Conservation (phyloP, 2,888 invertebrate species). For the Byasa hedistus region DNA sequence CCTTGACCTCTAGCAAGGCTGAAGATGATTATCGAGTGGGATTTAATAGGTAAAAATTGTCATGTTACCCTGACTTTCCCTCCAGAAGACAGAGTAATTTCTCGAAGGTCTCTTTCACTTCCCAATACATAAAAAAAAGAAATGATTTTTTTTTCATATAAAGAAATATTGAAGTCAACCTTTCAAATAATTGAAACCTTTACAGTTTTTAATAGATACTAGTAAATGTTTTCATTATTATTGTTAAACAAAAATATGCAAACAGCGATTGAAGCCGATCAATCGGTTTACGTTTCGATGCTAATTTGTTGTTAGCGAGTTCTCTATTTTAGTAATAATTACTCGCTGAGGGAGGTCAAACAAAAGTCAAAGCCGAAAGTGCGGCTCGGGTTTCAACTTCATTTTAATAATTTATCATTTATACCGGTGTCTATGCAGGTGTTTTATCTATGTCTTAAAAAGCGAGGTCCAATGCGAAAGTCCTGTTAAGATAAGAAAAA, state of each 20-base stretch:
- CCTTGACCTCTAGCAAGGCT: too few species aligned
- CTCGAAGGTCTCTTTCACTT: too few species aligned
- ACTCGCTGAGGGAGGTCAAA: constrained; percentile 10
- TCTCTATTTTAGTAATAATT: constrained; percentile 8
- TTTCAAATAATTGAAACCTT: too few species aligned
- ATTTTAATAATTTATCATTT: background rate
- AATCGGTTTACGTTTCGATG: background rate
- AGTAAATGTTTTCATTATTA: background rate
- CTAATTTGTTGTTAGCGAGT: background rate
- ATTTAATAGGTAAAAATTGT: too few species aligned
- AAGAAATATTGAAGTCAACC: too few species aligned
- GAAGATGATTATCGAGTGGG: too few species aligned
- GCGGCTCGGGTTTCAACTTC: background rate
- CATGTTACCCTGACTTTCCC: too few species aligned
- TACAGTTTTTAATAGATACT: too few species aligned
- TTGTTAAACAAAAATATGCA: background rate
- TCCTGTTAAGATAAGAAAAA: too few species aligned
- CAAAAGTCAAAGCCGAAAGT: constrained; percentile 18
- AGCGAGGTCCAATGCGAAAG: background rate
- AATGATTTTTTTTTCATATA: too few species aligned
- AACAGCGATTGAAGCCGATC: background rate
- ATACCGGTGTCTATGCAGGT: background rate
- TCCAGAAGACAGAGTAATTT: too few species aligned
- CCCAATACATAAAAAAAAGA: too few species aligned
- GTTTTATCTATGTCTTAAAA: background rate